These are phyloP conservation scores for Coenobita brevimanus DNA, from an alignment of 1,140 invertebrate species.

Conservation along the genomic window DNA sequence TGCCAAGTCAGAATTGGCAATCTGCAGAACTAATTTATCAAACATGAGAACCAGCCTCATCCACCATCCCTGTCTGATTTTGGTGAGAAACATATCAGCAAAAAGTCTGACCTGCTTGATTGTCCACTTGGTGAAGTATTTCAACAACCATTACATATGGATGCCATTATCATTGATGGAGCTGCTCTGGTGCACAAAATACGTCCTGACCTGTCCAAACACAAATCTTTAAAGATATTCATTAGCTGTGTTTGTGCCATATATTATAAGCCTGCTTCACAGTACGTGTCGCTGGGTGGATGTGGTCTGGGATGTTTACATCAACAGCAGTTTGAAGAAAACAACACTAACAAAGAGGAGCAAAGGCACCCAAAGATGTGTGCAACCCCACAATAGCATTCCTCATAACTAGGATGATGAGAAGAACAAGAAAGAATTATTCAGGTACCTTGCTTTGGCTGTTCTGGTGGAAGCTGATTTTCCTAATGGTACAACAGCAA, in stretches of 20 bases:
- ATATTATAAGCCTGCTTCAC: neutral
- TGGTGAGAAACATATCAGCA: neutral
- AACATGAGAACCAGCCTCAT: constrained; percentile 8
- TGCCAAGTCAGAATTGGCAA: neutral
- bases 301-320: neutral
- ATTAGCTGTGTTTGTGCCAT: neutral
- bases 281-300: neutral
- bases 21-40: neutral
- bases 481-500: neutral
- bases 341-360: neutral
- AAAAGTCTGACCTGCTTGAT: too few species aligned
- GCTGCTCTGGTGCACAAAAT: too few species aligned
- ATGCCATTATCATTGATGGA: too few species aligned
- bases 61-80: constrained; percentile 14
- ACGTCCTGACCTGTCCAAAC: too few species aligned
- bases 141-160: too few species aligned
- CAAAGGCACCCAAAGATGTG: neutral
- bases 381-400: neutral
- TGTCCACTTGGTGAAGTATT: too few species aligned
- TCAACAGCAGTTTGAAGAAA: neutral
- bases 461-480: neutral
- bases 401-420: neutral
- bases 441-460: neutral
- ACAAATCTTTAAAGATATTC: too few species aligned
- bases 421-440: neutral